phyloP scores from a whole-genome alignment of 2,113 vertebrate species.

The Uria aalge region DNA sequence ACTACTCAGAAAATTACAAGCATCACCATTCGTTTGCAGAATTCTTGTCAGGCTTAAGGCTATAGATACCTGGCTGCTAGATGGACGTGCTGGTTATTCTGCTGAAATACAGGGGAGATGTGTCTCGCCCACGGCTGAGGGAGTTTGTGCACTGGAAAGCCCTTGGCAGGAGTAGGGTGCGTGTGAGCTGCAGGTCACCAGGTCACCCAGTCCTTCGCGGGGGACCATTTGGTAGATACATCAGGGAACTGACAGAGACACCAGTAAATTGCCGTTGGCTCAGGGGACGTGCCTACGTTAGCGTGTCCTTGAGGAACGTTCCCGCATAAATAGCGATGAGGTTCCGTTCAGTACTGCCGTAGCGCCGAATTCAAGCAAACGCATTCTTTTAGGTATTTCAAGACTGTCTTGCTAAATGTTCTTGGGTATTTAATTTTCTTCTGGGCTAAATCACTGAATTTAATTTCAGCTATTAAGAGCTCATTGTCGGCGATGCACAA shows the following conservation, averaged over 20 bases:
- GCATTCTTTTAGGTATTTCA: neutral
- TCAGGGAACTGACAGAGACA: neutral
- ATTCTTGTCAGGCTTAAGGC: neutral
- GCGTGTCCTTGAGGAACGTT: constrained; percentile 24
- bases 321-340: neutral
- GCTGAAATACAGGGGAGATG: neutral
- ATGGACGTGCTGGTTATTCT: neutral
- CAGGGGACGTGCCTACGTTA: neutral
- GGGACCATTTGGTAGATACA: neutral
- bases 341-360: neutral
- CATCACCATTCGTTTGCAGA: neutral
- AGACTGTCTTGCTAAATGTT: neutral
- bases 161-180: accelerated
- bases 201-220: neutral
- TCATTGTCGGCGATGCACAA: neutral
- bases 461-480: constrained; percentile 10
- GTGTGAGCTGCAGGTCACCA: neutral
- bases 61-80: neutral
- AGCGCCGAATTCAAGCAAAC: neutral
- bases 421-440: neutral
- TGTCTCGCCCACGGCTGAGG: neutral
- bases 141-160: neutral
- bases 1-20: constrained; percentile 30
- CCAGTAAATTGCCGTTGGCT: neutral
- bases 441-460: neutral